Percentiles rank a stretch among this genome's conserved stretches.
These are phyloP conservation scores for Metallyticus violacea DNA, from an alignment of 2,888 invertebrate genomes.

Conservation along the genomic window DNA sequence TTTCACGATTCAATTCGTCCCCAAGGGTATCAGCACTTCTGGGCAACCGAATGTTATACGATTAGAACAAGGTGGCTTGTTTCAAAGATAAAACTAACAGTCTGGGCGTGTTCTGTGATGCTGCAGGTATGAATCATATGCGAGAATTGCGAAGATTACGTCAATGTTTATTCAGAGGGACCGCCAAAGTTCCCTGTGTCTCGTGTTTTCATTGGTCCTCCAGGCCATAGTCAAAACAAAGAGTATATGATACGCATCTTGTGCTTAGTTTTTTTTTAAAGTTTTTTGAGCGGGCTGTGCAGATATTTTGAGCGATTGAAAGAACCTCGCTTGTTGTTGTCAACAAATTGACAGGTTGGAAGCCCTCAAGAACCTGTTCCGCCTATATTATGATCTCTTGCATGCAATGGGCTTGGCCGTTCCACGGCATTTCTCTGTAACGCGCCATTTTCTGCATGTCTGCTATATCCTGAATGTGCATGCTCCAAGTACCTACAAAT, in stretches of 20 bases:
- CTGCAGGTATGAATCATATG: neutral
- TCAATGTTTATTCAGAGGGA: neutral
- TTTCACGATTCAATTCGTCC: neutral
- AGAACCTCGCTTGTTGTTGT: neutral
- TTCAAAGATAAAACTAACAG: neutral
- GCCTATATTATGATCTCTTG: neutral
- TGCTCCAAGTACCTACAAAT: too few relatives aligned
- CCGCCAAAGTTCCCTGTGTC: neutral
- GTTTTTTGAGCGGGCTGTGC: neutral
- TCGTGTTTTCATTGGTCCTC: neutral
- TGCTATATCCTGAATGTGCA: too few relatives aligned
- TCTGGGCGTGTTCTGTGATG: neutral
- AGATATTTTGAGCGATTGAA: neutral
- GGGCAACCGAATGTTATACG: neutral
- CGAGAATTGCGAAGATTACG: neutral
- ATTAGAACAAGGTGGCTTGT: neutral
- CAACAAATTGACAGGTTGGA: neutral
- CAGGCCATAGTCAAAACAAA: neutral
- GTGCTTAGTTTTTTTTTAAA: neutral
- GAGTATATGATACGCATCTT: neutral
- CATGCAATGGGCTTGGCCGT: neutral
- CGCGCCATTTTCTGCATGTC: too few relatives aligned
- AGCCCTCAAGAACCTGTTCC: neutral
- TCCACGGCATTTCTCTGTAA: neutral
- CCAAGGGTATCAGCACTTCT: neutral